Evolutionary conservation across 1,140 invertebrate genomes (phyloP).

Genomic region (Vollenhovia emeryi): DNA sequence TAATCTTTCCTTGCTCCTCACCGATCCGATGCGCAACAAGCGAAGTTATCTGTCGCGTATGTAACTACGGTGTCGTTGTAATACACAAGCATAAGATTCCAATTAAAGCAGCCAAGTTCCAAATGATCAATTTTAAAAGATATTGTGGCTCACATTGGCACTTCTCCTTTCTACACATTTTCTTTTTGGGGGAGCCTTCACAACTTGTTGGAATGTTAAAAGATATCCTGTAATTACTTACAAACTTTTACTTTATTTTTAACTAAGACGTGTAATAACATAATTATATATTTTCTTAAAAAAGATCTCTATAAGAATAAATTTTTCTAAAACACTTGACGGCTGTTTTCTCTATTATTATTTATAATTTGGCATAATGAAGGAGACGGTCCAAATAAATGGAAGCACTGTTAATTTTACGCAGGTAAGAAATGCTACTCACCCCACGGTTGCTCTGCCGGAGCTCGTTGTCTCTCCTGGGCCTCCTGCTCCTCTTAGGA

Average conservation of each 20-base stretch:
- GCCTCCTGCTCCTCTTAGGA: too few relatives aligned
- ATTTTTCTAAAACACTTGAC: neutral
- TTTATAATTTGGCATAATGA: neutral
- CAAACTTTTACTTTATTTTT: neutral
- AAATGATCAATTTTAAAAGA: neutral
- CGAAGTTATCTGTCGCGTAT: neutral
- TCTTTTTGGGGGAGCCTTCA: too few relatives aligned
- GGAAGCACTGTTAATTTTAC: neutral
- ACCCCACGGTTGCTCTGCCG: neutral
- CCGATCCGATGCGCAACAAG: neutral
- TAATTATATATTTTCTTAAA: neutral
- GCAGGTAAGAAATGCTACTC: neutral
- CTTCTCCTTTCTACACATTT: too few relatives aligned
- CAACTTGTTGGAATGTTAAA: too few relatives aligned
- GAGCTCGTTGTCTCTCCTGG: too few relatives aligned
- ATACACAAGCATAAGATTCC: neutral
- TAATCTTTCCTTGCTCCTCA: neutral
- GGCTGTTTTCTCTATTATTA: neutral
- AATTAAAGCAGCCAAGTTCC: neutral
- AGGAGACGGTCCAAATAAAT: neutral
- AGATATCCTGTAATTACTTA: too few relatives aligned
- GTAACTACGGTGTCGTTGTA: neutral
- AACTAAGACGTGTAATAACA: neutral
- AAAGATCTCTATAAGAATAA: neutral
- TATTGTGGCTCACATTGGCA: too few relatives aligned